Percentiles rank a stretch among this genome's conserved stretches.
Conservation (phyloP, 1,140 invertebrate species). For the Sitophilus oryzae region DNA sequence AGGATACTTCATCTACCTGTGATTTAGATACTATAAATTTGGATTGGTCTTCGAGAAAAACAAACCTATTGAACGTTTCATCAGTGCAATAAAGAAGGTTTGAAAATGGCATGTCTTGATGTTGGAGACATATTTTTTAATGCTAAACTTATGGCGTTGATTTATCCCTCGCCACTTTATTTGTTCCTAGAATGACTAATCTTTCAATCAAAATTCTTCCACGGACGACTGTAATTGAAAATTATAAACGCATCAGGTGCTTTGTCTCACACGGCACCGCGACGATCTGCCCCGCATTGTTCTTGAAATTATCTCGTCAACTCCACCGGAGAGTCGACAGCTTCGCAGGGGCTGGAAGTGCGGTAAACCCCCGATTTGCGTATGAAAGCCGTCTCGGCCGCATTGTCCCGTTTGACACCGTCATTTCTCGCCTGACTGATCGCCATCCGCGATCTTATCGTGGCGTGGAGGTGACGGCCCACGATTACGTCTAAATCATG, state of each 20-base stretch:
- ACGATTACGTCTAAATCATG: conserved; percentile 19
- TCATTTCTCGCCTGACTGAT: conserved; percentile 44
- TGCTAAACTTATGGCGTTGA: no score
- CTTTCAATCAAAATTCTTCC: background rate
- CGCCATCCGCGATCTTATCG: conserved; percentile 38
- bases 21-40: no score
- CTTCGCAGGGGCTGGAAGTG: conserved; percentile 6
- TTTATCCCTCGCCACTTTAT: no score
- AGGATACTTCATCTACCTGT: no score
- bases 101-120: no score
- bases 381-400: conserved; percentile 32
- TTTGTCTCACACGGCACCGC: background rate
- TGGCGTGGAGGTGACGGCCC: conserved; percentile 32
- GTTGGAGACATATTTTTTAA: no score
- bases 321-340: background rate
- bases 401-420: conserved; percentile 41
- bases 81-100: no score
- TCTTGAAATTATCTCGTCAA: background rate
- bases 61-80: no score
- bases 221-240: background rate
- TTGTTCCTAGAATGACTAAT: no score
- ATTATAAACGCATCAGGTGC: background rate
- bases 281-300: background rate
- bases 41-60: no score
- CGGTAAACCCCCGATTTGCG: conserved; percentile 35